Base-by-base conservation (phyloP, 1,140 invertebrate species). In the Pantala flavescens region DNA sequence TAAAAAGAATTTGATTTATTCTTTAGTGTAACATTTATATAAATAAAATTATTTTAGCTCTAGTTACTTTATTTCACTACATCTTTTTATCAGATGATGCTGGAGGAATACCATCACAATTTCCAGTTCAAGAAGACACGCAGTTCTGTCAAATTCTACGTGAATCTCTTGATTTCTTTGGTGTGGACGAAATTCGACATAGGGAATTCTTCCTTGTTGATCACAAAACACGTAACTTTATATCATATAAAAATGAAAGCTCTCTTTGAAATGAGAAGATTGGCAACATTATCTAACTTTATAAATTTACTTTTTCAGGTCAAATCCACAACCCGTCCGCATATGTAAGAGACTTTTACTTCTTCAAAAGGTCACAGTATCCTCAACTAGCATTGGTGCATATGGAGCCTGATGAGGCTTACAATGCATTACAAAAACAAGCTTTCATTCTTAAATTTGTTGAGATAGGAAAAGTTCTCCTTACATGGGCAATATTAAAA, bases 51-150 rank as follows among this genome's bases (percentile, higher is more conserved):
- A n/a, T n/a, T n/a, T n/a, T n/a, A n/a, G n/a, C n/a, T n/a, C n/a
- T n/a, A n/a, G n/a, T n/a, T n/a, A n/a, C n/a, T n/a, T n/a, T n/a
- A n/a, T n/a, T n/a, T n/a, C n/a, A n/a, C n/a, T n/a, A n/a, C n/a
- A n/a, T n/a, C 23, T 24, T 36, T 23, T 5, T 71, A 7, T 36
- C 71, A 24, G 23, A 71, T 71, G 91, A 97, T 80, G 92, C 93
- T 78, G 93, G 94, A 76, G 94, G 94, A 76, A 99, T 99, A 80
- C 98, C 98, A 7, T 97, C 96, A 0, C 97, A 99, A 81, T 98
- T 99, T 85, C 96, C 96, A 0, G 93, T 99, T 24, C 95, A 98
- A 85, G 98, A 99, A 86, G 97, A 99, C 79, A 99, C 98, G 0
- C 95, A 99, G 79, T 99, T 99, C 82, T 92, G 90, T 80, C 94